Conservation (phyloP, 2,113 vertebrate species). For the Rana temporaria region DNA sequence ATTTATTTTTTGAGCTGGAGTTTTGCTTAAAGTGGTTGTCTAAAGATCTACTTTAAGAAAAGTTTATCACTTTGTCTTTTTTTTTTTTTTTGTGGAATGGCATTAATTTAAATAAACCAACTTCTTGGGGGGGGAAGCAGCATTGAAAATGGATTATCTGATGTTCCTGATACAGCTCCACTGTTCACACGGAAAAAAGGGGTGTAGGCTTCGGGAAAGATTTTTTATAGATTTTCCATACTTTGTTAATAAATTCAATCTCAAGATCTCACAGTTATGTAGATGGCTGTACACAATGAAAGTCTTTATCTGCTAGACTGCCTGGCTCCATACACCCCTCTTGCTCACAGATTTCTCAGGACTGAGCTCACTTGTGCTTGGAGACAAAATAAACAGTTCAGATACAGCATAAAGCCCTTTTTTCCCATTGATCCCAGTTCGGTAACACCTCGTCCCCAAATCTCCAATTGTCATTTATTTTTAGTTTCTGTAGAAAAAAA, state of each 20-base stretch:
- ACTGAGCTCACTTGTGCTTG: conserved; percentile 32
- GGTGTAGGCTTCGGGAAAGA: conserved; percentile 50
- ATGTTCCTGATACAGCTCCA: conserved; percentile 26
- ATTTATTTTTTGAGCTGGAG: no score
- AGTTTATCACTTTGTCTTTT: no score
- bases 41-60: no score
- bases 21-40: no score
- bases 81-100: not conserved
- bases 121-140: not conserved
- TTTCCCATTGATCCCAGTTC: conserved; percentile 23
- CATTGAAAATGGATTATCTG: conserved; percentile 41
- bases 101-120: not conserved
- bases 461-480: conserved; percentile 30
- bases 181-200: conserved; percentile 49
- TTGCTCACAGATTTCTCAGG: conserved; percentile 50
- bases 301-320: conserved; percentile 56
- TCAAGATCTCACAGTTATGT: conserved; percentile 50
- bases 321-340: conserved; percentile 53
- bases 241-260: conserved; percentile 56
- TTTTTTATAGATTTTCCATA: conserved; percentile 52
- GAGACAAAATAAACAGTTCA: conserved; percentile 55
- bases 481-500: not conserved
- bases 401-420: conserved; percentile 33
- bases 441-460: conserved; percentile 37
- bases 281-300: conserved; percentile 55